These are phyloP conservation scores for Nowickia ferox DNA, from an alignment of 2,888 invertebrate species.

Conservation along the genomic window DNA sequence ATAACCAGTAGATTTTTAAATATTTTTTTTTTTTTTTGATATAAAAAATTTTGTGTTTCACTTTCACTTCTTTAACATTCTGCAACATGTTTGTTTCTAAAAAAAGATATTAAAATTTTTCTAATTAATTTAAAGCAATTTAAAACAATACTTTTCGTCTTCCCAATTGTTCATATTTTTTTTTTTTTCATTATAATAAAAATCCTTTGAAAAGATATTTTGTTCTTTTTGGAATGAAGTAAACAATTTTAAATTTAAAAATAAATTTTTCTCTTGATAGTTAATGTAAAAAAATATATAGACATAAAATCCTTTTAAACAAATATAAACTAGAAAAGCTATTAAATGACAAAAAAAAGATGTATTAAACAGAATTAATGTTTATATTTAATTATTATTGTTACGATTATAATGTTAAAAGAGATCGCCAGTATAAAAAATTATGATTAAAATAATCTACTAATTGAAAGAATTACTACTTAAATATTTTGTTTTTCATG, in stretches of 20 bases:
- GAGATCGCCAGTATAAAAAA: conserved; percentile 69
- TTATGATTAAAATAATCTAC: conserved; percentile 48
- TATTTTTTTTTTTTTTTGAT: background rate
- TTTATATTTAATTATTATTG: conserved; percentile 50
- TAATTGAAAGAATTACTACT: conserved; percentile 58
- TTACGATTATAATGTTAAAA: conserved; percentile 67
- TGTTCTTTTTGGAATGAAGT: conserved; percentile 68
- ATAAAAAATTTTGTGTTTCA: background rate
- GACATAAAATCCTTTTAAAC: conserved; percentile 21
- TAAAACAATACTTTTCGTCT: conserved; percentile 51
- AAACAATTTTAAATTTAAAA: conserved; percentile 50
- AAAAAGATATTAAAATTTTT: background rate
- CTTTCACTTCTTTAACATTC: conserved; percentile 15
- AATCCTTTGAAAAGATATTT: conserved; percentile 37
- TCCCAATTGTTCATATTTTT: conserved; percentile 10
- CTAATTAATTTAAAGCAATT: conserved; percentile 7
- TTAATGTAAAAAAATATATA: conserved; percentile 18
- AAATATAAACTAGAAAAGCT: conserved; percentile 66
- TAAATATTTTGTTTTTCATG: conserved; percentile 36
- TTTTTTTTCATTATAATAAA: conserved; percentile 13
- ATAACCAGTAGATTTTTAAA: background rate
- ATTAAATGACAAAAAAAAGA: conserved; percentile 49
- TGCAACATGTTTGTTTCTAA: conserved; percentile 14
- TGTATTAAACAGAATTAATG: conserved; percentile 16
- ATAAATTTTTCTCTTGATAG: conserved; percentile 19